Evolutionary conservation across 2,888 invertebrate genomes (phyloP).

Genomic region (Nymphalis c-album): DNA sequence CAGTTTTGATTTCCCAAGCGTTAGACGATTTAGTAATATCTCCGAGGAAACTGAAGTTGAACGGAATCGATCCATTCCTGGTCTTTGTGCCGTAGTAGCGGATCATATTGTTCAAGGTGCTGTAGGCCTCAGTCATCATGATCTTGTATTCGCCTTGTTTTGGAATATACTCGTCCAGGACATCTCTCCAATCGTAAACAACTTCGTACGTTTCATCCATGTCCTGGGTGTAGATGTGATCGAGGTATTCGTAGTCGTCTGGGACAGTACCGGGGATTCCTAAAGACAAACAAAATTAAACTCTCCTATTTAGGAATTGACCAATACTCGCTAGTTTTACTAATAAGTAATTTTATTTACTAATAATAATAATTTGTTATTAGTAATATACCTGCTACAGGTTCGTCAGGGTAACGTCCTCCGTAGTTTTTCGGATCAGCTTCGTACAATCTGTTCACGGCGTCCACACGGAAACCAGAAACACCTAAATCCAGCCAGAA

Average conservation of each 20-base stretch:
- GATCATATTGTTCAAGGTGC: conserved; percentile 72
- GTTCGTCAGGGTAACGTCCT: conserved; percentile 79
- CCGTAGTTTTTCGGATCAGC: conserved; percentile 52
- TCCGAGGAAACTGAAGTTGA: conserved; percentile 84
- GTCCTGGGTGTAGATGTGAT: conserved; percentile 80
- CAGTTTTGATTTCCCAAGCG: conserved; percentile 73
- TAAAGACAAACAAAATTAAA: conserved; percentile 30
- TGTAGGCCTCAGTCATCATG: conserved; percentile 84
- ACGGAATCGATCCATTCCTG: conserved; percentile 82
- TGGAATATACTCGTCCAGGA: conserved; percentile 77
- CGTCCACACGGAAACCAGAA: conserved; percentile 92
- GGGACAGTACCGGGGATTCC: conserved; percentile 58
- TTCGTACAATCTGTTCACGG: conserved; percentile 78
- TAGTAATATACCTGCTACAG: conserved; percentile 59
- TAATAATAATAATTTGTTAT: too few relatives aligned
- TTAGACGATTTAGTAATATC: conserved; percentile 71
- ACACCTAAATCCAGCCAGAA: conserved; percentile 92
- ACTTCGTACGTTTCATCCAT: conserved; percentile 80
- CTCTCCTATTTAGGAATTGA: background rate
- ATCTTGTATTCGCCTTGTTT: conserved; percentile 65
- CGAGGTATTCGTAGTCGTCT: conserved; percentile 75
- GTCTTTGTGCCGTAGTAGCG: conserved; percentile 81
- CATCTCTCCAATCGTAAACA: conserved; percentile 82
- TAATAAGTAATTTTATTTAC: too few relatives aligned
- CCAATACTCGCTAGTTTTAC: too few relatives aligned